These are phyloP conservation scores for Apocheima hispidaria DNA, from an alignment of 2,888 invertebrate genomes.

Conservation along the genomic window DNA sequence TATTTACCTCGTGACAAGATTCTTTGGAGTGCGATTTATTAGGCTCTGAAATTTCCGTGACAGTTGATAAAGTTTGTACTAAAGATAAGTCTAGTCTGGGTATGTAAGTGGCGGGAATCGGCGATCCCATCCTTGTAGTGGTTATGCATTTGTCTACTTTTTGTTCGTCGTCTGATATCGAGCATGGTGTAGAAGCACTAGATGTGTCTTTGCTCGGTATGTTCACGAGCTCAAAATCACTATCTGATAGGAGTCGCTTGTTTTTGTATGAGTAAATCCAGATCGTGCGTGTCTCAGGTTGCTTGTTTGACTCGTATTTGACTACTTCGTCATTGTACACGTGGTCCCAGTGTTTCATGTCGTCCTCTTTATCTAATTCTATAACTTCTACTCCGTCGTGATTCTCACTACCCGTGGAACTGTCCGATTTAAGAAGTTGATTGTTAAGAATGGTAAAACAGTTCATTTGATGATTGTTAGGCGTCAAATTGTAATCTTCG, in stretches of 20 bases:
- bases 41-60: conserved; percentile 71
- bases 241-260: conserved; percentile 59
- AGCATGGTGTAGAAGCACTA: conserved; percentile 52
- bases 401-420: conserved; percentile 57
- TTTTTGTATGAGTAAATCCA: conserved; percentile 77
- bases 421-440: conserved; percentile 54
- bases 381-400: conserved; percentile 48
- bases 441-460: conserved; percentile 66
- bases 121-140: conserved; percentile 58
- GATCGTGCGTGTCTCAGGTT: conserved; percentile 61
- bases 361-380: conserved; percentile 40
- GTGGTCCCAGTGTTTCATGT: conserved; percentile 45
- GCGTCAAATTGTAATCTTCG: conserved; percentile 35
- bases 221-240: conserved; percentile 57
- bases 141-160: conserved; percentile 37
- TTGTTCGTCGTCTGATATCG: conserved; percentile 51
- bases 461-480: conserved; percentile 54
- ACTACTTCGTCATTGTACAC: conserved; percentile 51
- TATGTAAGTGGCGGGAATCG: conserved; percentile 61
- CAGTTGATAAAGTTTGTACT: conserved; percentile 68
- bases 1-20: conserved; percentile 39
- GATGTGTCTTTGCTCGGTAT: conserved; percentile 52
- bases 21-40: conserved; percentile 45
- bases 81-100: conserved; percentile 66
- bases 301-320: conserved; percentile 50